Evolutionary conservation across 2,113 vertebrate species (phyloP), one percentile per base, ranked within the genome.

Genomic region (Trematomus loennbergii): DNA sequence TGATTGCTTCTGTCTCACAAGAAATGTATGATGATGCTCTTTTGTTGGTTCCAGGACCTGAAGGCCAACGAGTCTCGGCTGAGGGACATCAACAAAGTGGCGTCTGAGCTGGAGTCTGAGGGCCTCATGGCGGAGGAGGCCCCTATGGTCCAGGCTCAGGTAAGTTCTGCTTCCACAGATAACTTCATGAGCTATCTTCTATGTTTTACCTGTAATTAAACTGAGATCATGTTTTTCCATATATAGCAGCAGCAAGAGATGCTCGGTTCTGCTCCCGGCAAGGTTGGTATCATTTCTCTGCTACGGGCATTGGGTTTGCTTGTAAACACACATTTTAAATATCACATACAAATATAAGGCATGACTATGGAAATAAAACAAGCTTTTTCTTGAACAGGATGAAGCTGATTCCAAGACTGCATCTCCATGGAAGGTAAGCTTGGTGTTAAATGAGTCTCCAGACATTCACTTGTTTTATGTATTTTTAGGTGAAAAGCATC

Each of bases 71-170:
- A 99, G 85, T 99, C 98, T 0, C 96, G 98, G 13, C 95, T 99
- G 88, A 96, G 98, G 90, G 98, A 99, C 91, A 99, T 99, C 58
- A 99, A 99, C 93, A 99, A 97, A 59, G 98, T 99, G 90, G 97
- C 98, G 0, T 96, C 96, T 11, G 98, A 98, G 91, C 93, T 99
- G 91, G 98, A 99, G 91, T 98, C 98, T 0, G 98, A 99, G 88
- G 98, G 98, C 11, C 94, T 99, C 52, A 99, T 99, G 95, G 97
- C 96, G 1, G 98, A 99, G 85, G 98, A 99, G 88, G 96, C 97
- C 0, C 96, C 98, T 72, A 94, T 96, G 9, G 95, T 98, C 12
- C 97, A 97, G 88, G 96, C 97, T 18, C 97, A 99, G 97, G 98
- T 97, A 17, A 74, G 33, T 25, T 58, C 17, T 20, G 7, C 9